Base-by-base conservation (phyloP, 2,888 invertebrate species). In the Hypselothyrea guttata region DNA sequence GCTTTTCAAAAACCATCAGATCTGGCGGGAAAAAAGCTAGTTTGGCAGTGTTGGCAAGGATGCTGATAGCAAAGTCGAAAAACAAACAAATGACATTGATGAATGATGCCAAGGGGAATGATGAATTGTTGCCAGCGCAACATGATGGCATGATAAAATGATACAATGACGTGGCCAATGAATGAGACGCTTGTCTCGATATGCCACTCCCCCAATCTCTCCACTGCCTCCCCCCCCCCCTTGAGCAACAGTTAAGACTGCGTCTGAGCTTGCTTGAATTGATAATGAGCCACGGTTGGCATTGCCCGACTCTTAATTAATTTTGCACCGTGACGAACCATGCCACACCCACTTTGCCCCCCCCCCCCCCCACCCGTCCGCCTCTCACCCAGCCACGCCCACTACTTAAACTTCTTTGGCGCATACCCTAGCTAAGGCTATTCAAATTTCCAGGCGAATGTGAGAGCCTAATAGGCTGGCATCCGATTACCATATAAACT, bases 21-120 rank as follows among this genome's bases (percentile, higher is more conserved):
- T n/a, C n/a, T n/a, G n/a, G n/a, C n/a, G n/a, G n/a, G n/a, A n/a
- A n/a, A n/a, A n/a, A n/a, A n/a, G n/a, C n/a, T n/a, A n/a, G n/a
- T 22, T 22, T 22, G 22, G 5, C 22, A 22, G 22, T 5, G 3
- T 4, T 5, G 5, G 22, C 5, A 2, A 45, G 46, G 45, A 55
- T 56, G 56, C 47, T 47, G 66, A 65, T 75, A 69, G 35, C 52
- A 53, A 28, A 51, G 58, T 40, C 41, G 57, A 61, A 69, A 67
- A 73, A 42, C 51, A 63, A 70, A 66, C 56, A 67, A 85, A 79
- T 79, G 86, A 85, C 81, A 85, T 81, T 81, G 81, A 81, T 83
- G 86, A 75, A 81, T 85, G 81, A 71, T 79, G 68, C 65, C 71
- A 56, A 22, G 44, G 54, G 22, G 18, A 71, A 85, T 81, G 81